A percentile compares a stretch with the other conserved stretches of the same genome.
Evolutionary conservation across 2,888 invertebrate genomes (phyloP).

Genomic region (Eulithis prunata): DNA sequence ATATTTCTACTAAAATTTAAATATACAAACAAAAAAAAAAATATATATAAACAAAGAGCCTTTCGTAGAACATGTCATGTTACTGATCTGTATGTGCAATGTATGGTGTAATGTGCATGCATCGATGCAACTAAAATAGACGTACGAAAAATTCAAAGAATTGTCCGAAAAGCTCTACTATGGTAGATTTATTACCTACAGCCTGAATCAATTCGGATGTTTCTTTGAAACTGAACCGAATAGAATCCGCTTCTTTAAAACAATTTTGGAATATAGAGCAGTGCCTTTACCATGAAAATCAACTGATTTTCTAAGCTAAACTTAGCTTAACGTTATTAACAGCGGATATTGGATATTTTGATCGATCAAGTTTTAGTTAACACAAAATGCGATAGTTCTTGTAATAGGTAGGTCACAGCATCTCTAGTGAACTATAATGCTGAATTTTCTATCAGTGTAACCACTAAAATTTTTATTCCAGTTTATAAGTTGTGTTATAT

Average conservation of each 20-base stretch:
- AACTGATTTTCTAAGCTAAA: too few relatives aligned
- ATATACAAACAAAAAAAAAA: too few relatives aligned
- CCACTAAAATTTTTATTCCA: too few relatives aligned
- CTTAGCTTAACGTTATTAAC: not conserved
- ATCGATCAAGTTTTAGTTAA: constrained; percentile 1
- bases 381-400: not conserved
- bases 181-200: not conserved
- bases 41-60: too few relatives aligned
- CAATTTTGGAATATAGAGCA: not conserved
- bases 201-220: not conserved
- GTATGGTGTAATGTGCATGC: too few relatives aligned
- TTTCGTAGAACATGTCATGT: not conserved
- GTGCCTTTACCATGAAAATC: not conserved
- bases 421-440: not conserved
- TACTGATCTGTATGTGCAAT: not conserved
- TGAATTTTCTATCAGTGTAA: too few relatives aligned
- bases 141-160: not conserved
- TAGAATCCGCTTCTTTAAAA: not conserved
- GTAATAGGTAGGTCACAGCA: not conserved
- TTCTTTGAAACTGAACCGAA: not conserved
- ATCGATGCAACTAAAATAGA: not conserved
- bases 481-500: too few relatives aligned
- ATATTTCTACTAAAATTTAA: too few relatives aligned
- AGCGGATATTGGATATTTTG: constrained; percentile 3
- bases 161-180: not conserved